Evolutionary conservation across 2,113 vertebrate species (phyloP).

Genomic region (Eubucco bourcierii): DNA sequence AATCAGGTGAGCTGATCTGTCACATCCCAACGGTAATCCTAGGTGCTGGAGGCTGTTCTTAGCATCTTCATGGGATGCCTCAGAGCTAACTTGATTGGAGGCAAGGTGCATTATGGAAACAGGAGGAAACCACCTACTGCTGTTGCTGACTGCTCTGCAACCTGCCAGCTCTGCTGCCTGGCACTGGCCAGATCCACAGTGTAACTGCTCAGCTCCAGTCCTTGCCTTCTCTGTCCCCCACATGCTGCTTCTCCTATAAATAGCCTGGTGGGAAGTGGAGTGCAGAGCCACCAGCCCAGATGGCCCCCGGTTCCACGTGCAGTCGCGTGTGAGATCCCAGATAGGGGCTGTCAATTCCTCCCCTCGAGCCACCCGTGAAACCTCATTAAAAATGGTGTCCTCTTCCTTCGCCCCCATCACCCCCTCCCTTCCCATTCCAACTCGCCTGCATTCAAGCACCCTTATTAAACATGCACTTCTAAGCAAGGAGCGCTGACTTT

Average conservation of each 20-base stretch:
- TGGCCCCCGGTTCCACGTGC: neutral
- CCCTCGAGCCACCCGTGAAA: conserved; percentile 22
- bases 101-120: neutral
- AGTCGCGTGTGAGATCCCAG: conserved; percentile 42
- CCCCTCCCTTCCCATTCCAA: neutral
- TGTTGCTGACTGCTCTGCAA: neutral
- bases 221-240: neutral
- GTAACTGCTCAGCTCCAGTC: conserved; percentile 2
- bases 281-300: neutral
- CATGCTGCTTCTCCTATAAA: conserved; percentile 19
- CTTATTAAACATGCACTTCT: conserved; percentile 74
- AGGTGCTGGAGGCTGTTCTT: neutral
- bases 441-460: conserved; percentile 31
- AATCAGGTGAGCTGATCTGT: neutral
- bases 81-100: neutral
- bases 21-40: neutral
- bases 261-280: neutral
- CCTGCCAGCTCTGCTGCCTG: neutral
- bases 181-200: neutral
- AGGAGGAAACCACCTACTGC: neutral
- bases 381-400: conserved; percentile 39
- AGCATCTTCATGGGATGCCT: neutral
- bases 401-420: neutral
- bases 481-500: conserved; percentile 76
- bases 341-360: conserved; percentile 36